Conservation (phyloP, 2,797 vertebrate species). For the Pelodytes ibericus region DNA sequence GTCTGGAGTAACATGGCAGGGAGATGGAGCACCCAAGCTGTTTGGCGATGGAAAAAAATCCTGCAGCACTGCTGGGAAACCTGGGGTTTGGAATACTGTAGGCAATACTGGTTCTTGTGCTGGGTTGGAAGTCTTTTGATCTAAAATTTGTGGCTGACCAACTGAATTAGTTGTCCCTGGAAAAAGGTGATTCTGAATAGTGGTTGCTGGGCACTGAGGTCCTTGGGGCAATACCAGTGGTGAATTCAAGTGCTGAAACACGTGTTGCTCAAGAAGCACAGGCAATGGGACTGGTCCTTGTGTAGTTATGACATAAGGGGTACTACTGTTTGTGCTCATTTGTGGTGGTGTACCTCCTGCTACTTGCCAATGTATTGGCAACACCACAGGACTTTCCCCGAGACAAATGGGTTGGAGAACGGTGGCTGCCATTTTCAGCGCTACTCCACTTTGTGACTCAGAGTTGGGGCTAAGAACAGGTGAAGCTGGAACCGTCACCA, state of each 20-base stretch:
- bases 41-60: conserved; percentile 88
- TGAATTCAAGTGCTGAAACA: conserved; percentile 92
- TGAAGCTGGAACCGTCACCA: conserved; percentile 76
- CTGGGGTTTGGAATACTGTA: conserved; percentile 86
- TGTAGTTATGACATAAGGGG: conserved; percentile 89
- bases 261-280: conserved; percentile 90
- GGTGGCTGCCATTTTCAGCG: conserved; percentile 91
- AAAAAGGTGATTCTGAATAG: conserved; percentile 84
- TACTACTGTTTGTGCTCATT: conserved; percentile 77
- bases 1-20: conserved; percentile 73
- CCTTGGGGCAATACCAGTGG: conserved; percentile 81
- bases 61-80: conserved; percentile 89
- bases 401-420: conserved; percentile 94
- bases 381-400: conserved; percentile 88
- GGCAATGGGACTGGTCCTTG: conserved; percentile 90
- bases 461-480: conserved; percentile 75
- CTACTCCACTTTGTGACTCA: conserved; percentile 84
- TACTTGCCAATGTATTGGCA: conserved; percentile 90
- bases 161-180: conserved; percentile 76
- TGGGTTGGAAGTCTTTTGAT: conserved; percentile 82
- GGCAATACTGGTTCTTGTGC: conserved; percentile 83
- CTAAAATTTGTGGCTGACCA: conserved; percentile 78
- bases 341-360: conserved; percentile 81
- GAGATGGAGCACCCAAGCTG: conserved; percentile 67
- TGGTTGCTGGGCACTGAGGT: conserved; percentile 71